Evolutionary conservation across 2,888 invertebrate genomes (phyloP).

Genomic region (Prosapia bicincta): DNA sequence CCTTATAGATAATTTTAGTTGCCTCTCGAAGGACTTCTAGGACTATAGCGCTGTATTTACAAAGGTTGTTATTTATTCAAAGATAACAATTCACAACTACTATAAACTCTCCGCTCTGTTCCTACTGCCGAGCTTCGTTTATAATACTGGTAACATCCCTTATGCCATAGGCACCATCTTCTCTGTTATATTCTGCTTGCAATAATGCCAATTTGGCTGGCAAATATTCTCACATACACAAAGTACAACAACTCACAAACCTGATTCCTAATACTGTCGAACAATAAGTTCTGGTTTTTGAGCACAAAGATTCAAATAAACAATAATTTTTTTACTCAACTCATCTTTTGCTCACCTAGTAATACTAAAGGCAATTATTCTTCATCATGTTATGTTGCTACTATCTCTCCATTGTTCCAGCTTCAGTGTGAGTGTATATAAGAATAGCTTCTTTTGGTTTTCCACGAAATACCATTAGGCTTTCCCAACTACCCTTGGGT

Average conservation of each 20-base stretch:
- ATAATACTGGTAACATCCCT: slow-evolving; percentile 46
- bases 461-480: too few species aligned
- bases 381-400: slow-evolving; percentile 82
- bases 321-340: slow-evolving; percentile 58
- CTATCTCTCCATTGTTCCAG: slow-evolving; percentile 82
- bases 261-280: slow-evolving; percentile 81
- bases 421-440: slow-evolving; percentile 77
- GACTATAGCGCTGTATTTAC: slow-evolving; percentile 55
- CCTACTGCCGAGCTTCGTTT: slow-evolving; percentile 70
- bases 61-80: slow-evolving; percentile 48
- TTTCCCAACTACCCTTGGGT: too few species aligned
- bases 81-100: slow-evolving; percentile 72
- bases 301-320: slow-evolving; percentile 75
- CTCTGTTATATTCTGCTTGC: slow-evolving; percentile 58
- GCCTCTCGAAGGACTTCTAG: slow-evolving; percentile 69
- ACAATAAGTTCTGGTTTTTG: slow-evolving; percentile 90
- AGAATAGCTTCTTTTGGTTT: too few species aligned
- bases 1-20: slow-evolving; percentile 77
- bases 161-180: slow-evolving; percentile 49
- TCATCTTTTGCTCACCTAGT: slow-evolving; percentile 61
- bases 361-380: slow-evolving; percentile 57
- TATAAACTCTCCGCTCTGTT: slow-evolving; percentile 69
- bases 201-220: slow-evolving; percentile 66
- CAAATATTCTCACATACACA: slow-evolving; percentile 91
- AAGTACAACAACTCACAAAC: slow-evolving; percentile 93